A percentile compares a stretch with the other conserved stretches of the same genome.
These are phyloP conservation scores for Sycophila texana DNA, from an alignment of 2,888 invertebrate species.

Conservation along the genomic window DNA sequence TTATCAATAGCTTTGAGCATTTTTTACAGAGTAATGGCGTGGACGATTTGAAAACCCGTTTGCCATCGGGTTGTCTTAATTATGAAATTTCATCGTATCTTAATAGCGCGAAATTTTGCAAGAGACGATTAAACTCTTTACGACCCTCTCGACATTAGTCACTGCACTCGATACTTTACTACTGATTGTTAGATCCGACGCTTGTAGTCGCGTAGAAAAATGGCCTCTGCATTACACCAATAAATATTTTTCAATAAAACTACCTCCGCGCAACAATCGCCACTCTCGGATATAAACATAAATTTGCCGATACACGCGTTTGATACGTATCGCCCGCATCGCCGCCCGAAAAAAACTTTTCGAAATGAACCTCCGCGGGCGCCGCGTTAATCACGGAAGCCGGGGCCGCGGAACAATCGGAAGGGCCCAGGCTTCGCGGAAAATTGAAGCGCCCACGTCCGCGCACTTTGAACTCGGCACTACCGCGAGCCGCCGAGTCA, in stretches of 20 bases:
- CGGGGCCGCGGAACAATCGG: constrained; percentile 36
- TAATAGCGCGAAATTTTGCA: constrained; percentile 13
- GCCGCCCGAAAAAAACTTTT: neutral
- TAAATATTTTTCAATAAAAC: too few species aligned
- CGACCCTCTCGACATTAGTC: constrained; percentile 3
- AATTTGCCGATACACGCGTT: too few species aligned
- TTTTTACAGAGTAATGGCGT: too few species aligned
- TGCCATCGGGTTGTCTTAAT: too few species aligned
- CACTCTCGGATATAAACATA: too few species aligned
- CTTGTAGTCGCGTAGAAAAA: constrained; percentile 1
- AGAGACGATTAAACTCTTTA: constrained; percentile 21
- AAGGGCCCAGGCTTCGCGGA: constrained; percentile 54
- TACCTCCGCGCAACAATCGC: too few species aligned
- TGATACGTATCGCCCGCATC: too few species aligned
- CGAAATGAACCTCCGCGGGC: neutral
- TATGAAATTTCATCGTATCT: too few species aligned
- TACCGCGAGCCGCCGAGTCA: constrained; percentile 26
- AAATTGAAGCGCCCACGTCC: constrained; percentile 71
- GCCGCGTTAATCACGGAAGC: constrained; percentile 3
- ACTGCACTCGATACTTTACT: constrained; percentile 7
- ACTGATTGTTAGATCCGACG: constrained; percentile 2
- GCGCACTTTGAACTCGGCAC: constrained; percentile 61
- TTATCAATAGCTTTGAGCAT: too few species aligned
- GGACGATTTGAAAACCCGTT: too few species aligned
- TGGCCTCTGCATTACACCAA: too few species aligned